Evolutionary conservation across 2,888 invertebrate genomes (phyloP), one percentile per base, ranked within the genome.

Genomic region (Papilio gigon): DNA sequence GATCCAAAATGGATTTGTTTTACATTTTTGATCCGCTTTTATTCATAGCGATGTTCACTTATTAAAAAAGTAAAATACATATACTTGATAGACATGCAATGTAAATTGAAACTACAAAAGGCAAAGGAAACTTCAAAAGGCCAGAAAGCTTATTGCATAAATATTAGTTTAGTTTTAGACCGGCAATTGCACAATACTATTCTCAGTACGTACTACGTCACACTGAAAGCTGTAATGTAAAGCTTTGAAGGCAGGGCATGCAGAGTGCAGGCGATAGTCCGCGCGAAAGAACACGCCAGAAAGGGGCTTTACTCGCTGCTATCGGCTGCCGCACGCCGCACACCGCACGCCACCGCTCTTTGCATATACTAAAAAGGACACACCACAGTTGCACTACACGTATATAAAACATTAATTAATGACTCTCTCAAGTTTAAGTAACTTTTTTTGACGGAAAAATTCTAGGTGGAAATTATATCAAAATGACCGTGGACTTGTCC

Each of bases 221-320:
- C 75, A 77, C 67, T 66, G 37, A 53, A 61, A 22, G 27, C 47
- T 50, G 50, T 30, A 58, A 42, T 47, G 42, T 56, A 60, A 50
- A 64, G 27, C 47, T 60, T 22, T 47, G 22, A 69, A 69, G 75
- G 75, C 73, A 78, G 76, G 74, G 75, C 72, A 75, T 76, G 74
- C 72, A 72, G 70, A 70, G 64, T 63, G 71, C 70, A 71, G 25
- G 71, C 73, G 80, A 83, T 81, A 81, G 77, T 73, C 76, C 70
- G 74, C 73, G 73, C 75, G 77, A 73, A 79, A 71, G 71, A 65
- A 40, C 68, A 59, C 73, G 68, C 70, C 66, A 75, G 72, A 68
- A 70, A 71, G 72, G 61, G 72, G 82, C 83, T 84, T 84, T 82
- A 80, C 74, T 73, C 72, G 76, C 76, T 80, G 78, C 80, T 84